A percentile compares a stretch with the other conserved stretches of the same genome.
These are phyloP conservation scores for Watsonalla cultraria DNA, from an alignment of 2,888 invertebrate species.

Conservation along the genomic window DNA sequence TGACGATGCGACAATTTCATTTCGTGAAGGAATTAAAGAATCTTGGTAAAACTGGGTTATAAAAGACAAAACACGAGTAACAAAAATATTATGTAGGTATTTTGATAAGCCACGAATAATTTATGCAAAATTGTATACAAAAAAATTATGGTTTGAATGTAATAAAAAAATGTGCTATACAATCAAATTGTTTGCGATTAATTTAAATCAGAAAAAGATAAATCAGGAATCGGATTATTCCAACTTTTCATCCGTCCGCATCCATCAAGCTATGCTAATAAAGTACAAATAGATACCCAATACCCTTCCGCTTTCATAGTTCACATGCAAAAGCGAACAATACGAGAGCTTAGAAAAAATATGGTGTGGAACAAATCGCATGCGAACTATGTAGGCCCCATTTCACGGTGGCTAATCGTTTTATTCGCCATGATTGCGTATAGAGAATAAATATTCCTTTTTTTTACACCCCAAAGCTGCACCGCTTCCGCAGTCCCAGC, in stretches of 20 bases:
- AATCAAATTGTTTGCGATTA: no score
- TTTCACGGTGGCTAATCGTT: conserved; percentile 53
- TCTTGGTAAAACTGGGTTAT: no score
- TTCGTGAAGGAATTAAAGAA: no score
- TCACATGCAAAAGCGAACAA: neutral
- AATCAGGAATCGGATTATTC: neutral
- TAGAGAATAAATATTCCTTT: conserved; percentile 62
- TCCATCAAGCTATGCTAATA: neutral
- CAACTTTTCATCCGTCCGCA: neutral
- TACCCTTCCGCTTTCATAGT: neutral
- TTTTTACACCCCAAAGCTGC: conserved; percentile 40
- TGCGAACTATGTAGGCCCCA: conserved; percentile 22
- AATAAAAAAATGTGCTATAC: no score
- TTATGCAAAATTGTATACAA: no score
- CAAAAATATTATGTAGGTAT: no score
- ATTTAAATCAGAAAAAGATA: no score
- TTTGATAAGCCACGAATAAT: no score
- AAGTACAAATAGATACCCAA: neutral
- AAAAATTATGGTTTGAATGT: no score
- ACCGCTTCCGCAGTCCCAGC: conserved; percentile 41
- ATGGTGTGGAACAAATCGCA: conserved; percentile 1
- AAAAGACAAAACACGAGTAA: no score
- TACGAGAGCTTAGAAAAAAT: conserved; percentile 2
- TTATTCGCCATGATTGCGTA: conserved; percentile 57
- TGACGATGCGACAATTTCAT: no score